A percentile compares a stretch with the other conserved stretches of the same genome.
Conservation (phyloP, 2,888 invertebrate genomes). For the Agriopis aurantiaria region DNA sequence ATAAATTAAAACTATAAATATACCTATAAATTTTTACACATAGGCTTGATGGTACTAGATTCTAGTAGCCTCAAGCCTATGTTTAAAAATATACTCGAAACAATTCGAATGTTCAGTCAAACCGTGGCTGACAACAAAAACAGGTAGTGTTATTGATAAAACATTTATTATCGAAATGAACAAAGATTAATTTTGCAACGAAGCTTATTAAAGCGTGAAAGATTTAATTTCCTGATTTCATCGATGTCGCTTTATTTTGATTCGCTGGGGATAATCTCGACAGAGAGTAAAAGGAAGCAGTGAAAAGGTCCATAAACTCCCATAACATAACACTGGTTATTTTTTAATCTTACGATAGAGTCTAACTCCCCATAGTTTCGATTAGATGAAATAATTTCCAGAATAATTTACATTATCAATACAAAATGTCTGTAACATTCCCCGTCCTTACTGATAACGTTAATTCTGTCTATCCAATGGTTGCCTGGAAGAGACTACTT, state of each 20-base stretch:
- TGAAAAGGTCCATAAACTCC: too few relatives aligned
- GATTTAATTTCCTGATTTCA: constrained; percentile 53
- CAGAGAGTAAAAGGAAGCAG: neutral
- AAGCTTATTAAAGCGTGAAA: constrained; percentile 38
- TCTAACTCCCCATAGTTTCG: neutral
- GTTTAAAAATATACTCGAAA: neutral
- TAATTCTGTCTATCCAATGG: too few relatives aligned
- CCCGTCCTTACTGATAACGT: too few relatives aligned
- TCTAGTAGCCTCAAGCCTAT: neutral
- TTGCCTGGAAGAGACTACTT: too few relatives aligned
- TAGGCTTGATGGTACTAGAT: too few relatives aligned
- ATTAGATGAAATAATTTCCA: neutral
- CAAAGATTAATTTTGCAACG: constrained; percentile 3
- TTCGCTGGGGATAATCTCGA: neutral
- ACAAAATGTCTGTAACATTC: neutral
- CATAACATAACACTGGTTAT: neutral
- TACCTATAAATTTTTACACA: too few relatives aligned
- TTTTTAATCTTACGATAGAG: neutral
- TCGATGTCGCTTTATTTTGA: constrained; percentile 4
- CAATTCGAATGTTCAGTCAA: neutral
- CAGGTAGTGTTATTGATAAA: neutral
- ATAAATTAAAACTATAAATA: too few relatives aligned
- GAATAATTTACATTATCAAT: neutral
- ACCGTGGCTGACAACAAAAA: neutral
- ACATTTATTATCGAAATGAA: constrained; percentile 2